Evolutionary conservation across 1,140 invertebrate species (phyloP), one percentile per base, ranked within the genome.

Genomic region (Calliphora vicina): DNA sequence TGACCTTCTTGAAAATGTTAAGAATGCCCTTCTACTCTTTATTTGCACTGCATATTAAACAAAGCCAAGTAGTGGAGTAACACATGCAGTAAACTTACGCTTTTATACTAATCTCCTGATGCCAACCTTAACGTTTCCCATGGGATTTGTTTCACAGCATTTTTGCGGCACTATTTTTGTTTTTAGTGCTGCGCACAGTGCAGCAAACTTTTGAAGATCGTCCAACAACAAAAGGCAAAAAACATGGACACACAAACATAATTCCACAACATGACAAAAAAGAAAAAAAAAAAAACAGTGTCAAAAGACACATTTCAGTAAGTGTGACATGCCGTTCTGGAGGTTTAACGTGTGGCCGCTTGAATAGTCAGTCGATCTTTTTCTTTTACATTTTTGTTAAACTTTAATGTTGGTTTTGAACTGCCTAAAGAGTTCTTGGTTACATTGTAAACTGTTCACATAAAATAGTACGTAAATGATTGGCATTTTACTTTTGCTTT

Each of bases 1-100:
- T 71, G 80, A 81, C 80, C 80, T 81, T 81, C 80, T 67, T 25
- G 80, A 61, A 71, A 81, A 81, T 81, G 17, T 71, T 2, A 81
- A 67, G 74, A 81, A 71, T 71, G 80, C 73, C 27, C 73, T 78
- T 20, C n/a, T n/a, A 76, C n/a, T 76, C n/a, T 76, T 3, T 26
- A 78, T 78, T 42, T 45, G 74, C 74, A 42, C 35, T 76, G n/a
- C 15, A 76, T 76, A 81, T 81, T 43, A 78, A 78, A 78, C 35
- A 78, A 67, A 67, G 10, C 61, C 8, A 67, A 67, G 50, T 57
- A 57, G 50, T 57, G 13, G n/a, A 57, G 13, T 57, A 6, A 57
- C 17, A 43, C 35, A 78, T 42, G 74, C 74, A 42, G 35, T 78
- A 78, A 78, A 78, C 74, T 78, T 78, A 23, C 26, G 74, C 74